Evolutionary conservation across 2,888 invertebrate genomes (phyloP), one percentile per base, ranked within the genome.

Genomic region (Melinaea marsaeus): DNA sequence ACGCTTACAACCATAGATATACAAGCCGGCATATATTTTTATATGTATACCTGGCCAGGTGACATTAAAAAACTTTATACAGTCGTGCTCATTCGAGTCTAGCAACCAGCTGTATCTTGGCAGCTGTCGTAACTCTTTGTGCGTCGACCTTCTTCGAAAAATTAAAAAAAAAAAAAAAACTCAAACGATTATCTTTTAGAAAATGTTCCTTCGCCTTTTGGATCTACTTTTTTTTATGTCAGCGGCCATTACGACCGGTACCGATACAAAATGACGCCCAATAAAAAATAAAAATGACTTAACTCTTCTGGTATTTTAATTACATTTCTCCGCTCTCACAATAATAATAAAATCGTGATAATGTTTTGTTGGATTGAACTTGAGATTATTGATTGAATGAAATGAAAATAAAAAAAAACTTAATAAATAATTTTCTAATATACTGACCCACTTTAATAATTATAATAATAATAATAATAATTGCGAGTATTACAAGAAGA

Each of bases 121-220:
- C 90, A 89, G 86, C 88, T 89, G 88, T 75, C 74, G 76, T 74
- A 81, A 79, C 80, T 82, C 86, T 85, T 85, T 88, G 85, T 87
- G 70, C 75, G 75, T 75, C 72, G 66, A 74, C 78, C 79, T 83
- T 83, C 83, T 74, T 80, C 73, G 83, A 79, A 84, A 80, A 69
- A 75, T 80, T 81, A 79, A 84, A 85, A 83, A 81, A 75, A 72
- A 75, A 72, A 70, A 70, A 84, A 83, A 81, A 75, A 72, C 69
- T 69, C 75, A 69, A 78, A 72, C 83, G 83, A 87, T 87, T 86
- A 86, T 85, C 83, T 85, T 88, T 84, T 82, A 82, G 83, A 83
- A 85, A 84, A 67, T 63, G 76, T 71, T 75, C 74, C 75, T 81
- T 79, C 73, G 76, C 83, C 80, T 81, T 81, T 75, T 79, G 77